Conservation (phyloP, 2,113 vertebrate species). For the Nannobrachium achirus region DNA sequence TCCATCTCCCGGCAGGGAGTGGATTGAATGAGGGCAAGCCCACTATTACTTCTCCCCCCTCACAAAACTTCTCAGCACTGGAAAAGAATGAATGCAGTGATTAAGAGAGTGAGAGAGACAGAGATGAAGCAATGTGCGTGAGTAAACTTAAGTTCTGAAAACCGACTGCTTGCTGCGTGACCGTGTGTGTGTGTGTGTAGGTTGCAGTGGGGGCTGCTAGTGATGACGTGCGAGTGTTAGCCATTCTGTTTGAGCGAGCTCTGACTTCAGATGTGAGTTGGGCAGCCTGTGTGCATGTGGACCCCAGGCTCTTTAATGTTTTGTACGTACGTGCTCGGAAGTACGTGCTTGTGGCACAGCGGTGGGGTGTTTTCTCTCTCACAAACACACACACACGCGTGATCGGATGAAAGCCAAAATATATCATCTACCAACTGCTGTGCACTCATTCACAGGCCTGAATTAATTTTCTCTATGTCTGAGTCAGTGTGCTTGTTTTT, state of each 20-base stretch:
- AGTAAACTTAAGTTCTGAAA: slow-evolving; percentile 61
- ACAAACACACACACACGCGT: no score
- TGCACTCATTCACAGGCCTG: no score
- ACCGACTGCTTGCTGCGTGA: slow-evolving; percentile 57
- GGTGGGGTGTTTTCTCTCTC: no score
- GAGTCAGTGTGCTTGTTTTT: no score
- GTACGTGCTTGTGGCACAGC: no score
- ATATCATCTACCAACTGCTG: no score
- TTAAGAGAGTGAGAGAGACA: slow-evolving; percentile 28
- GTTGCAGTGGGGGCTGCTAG: slow-evolving; percentile 16
- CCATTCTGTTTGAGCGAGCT: slow-evolving; percentile 70
- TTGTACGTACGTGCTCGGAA: slow-evolving; percentile 10
- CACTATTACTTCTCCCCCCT: slow-evolving; percentile 26
- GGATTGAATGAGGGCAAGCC: slow-evolving; percentile 75
- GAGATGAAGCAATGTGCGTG: slow-evolving; percentile 16
- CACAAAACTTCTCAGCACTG: slow-evolving; percentile 34
- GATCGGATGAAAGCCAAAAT: no score
- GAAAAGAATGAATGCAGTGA: slow-evolving; percentile 50
- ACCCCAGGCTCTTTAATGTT: slow-evolving; percentile 43
- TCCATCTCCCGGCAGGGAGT: slow-evolving; percentile 37
- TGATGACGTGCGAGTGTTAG: slow-evolving; percentile 68
- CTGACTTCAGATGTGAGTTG: slow-evolving; percentile 30
- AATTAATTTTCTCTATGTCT: no score
- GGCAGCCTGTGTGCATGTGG: slow-evolving; percentile 27
- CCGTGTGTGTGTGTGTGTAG: slow-evolving; percentile 12